Percentiles rank a stretch among this genome's conserved stretches.
Conservation (phyloP, 1,140 invertebrate genomes). For the Zaprionus ghesquierei region DNA sequence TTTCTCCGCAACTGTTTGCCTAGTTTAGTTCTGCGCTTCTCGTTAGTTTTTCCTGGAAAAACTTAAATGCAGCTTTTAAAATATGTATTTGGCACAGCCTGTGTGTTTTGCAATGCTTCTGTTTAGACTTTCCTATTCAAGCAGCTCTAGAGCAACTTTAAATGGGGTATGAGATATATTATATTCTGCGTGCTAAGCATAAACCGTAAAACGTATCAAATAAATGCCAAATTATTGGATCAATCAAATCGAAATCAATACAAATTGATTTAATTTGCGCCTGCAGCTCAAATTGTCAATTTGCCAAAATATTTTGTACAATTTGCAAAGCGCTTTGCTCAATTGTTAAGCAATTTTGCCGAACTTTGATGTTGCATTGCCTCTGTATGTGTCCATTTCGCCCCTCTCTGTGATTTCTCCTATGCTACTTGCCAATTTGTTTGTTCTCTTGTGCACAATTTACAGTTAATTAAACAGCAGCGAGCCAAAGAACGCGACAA, state of each 20-base stretch:
- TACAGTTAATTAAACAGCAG: slow-evolving; percentile 37
- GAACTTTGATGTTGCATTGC: not conserved
- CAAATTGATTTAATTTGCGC: not conserved
- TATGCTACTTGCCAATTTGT: not conserved
- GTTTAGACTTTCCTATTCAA: no score
- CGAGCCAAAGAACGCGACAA: not conserved
- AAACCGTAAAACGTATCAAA: not conserved
- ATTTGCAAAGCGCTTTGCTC: slow-evolving; percentile 31
- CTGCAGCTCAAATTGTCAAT: slow-evolving; percentile 24
- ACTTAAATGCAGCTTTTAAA: slow-evolving; percentile 11
- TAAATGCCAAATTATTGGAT: not conserved
- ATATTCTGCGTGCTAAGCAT: no score
- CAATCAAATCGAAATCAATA: not conserved
- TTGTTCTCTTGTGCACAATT: slow-evolving; percentile 29
- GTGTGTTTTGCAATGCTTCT: no score
- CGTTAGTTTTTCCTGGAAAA: slow-evolving; percentile 17
- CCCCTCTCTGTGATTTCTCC: not conserved
- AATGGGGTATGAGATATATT: no score
- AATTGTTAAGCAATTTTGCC: slow-evolving; percentile 39
- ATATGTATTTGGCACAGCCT: slow-evolving; percentile 15
- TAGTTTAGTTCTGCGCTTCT: slow-evolving; percentile 3
- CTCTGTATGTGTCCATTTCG: not conserved
- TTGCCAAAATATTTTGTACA: slow-evolving; percentile 37
- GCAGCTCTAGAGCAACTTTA: not conserved
- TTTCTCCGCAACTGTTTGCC: slow-evolving; percentile 20